These are phyloP conservation scores for Epistrophella euchroma DNA, from an alignment of 2,888 invertebrate species.

Conservation along the genomic window DNA sequence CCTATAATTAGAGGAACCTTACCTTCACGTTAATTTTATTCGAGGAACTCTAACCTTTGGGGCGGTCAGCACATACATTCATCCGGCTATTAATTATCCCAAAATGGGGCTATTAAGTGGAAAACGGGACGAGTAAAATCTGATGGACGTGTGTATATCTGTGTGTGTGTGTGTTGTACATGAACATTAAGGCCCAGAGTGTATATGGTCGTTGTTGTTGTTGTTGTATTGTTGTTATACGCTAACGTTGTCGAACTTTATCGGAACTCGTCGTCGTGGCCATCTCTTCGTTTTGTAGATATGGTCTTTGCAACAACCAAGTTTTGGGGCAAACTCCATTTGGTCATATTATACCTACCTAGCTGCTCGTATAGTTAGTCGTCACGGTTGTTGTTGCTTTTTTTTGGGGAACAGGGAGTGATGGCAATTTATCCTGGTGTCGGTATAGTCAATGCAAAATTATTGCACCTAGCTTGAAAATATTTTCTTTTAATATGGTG, in stretches of 20 bases:
- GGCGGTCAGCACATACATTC: slow-evolving; percentile 73
- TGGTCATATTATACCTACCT: not conserved
- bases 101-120: slow-evolving; percentile 75
- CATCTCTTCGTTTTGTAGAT: not conserved
- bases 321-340: slow-evolving; percentile 51
- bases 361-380: not conserved
- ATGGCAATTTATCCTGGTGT: slow-evolving; percentile 12
- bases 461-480: not conserved
- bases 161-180: not conserved
- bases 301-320: slow-evolving; percentile 9
- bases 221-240: not conserved
- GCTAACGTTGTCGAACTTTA: slow-evolving; percentile 53
- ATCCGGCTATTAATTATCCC: slow-evolving; percentile 75
- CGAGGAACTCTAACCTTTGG: slow-evolving; percentile 75
- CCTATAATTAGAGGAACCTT: slow-evolving; percentile 79
- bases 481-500: not conserved
- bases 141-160: slow-evolving; percentile 23
- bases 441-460: not conserved
- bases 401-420: slow-evolving; percentile 9
- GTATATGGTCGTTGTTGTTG: not conserved
- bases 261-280: slow-evolving; percentile 46
- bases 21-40: slow-evolving; percentile 78
- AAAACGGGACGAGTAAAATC: slow-evolving; percentile 57
- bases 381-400: not conserved
- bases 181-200: slow-evolving; percentile 7